Evolutionary conservation across 1,140 invertebrate genomes (phyloP), one percentile per base, ranked within the genome.

Genomic region (Aphaenogaster rudis): DNA sequence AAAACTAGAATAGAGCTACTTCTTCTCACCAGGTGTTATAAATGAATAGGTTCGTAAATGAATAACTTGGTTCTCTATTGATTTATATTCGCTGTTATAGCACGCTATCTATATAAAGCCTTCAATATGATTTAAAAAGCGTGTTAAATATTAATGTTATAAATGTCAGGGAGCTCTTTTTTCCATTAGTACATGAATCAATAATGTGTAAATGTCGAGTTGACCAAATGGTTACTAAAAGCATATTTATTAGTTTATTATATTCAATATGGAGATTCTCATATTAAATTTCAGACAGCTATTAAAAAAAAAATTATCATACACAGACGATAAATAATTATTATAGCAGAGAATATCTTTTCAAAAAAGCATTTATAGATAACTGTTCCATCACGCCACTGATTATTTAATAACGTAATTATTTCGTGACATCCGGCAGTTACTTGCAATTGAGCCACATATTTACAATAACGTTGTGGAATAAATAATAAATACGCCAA

Each of bases 391-490:
- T 72, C 15, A 72, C 9, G n/a, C 33, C 11, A 11, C 39, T 82
- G 36, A 59, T 39, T 82, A 36, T 84, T 84, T 74, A 39, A 84
- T 74, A 50, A 61, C 13, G 39, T 61, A 15, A 63, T 61, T 61
- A 64, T 84, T 76, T 84, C 8, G 3, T 82, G 39, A 48, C 54
- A 59, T 72, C 21, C 17, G 28, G 4, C 3, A 72, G 33, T 61
- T 50, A 76, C 33, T 28, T 48, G 67, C 67, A 74, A 82, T 76
- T 28, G 52, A 74, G 17, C 42, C 42, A 50, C 50, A 84, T 81
- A 57, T 84, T 84, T 84, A 76, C 54, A 84, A 50, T 74, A 82
- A 74, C 52, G n/a, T 81, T 71, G 52, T 84, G 28, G 69, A 63
- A 84, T 74, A 84, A 61, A 63, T 84, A 63, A 74, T 84, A 72